Percentiles rank a stretch among this genome's conserved stretches.
phyloP scores from a whole-genome alignment of 2,113 vertebrate species.

The Lampris megalopsis region DNA sequence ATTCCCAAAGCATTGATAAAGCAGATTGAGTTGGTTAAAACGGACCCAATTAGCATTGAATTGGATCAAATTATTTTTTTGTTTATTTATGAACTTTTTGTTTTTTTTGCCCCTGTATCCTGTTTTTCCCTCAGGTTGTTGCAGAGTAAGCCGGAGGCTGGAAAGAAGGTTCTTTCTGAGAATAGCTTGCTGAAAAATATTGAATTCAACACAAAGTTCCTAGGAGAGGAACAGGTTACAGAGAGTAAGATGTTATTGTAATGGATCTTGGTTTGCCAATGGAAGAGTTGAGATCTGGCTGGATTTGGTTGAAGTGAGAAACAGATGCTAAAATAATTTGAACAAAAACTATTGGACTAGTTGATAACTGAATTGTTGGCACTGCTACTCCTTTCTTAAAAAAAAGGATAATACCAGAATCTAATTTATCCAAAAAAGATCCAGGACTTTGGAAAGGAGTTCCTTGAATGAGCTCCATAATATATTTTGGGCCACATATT shows the following conservation, averaged over 20 bases:
- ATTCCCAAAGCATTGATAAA: slow-evolving; percentile 14
- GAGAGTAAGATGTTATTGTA: slow-evolving; percentile 82
- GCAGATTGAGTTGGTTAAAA: slow-evolving; percentile 13
- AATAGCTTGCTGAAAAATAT: slow-evolving; percentile 85
- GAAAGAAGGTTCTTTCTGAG: slow-evolving; percentile 83
- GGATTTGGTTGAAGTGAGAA: too few relatives aligned
- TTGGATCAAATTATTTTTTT: slow-evolving; percentile 17
- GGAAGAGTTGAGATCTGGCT: too few relatives aligned
- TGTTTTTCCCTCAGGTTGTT: slow-evolving; percentile 72
- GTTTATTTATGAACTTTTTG: neutral
- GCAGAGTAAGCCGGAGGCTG: slow-evolving; percentile 77
- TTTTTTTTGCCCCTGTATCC: neutral
- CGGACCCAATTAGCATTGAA: slow-evolving; percentile 2
- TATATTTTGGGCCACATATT: neutral
- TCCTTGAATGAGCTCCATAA: too few relatives aligned
- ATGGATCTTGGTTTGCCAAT: neutral
- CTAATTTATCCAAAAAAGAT: too few relatives aligned
- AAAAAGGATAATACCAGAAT: too few relatives aligned
- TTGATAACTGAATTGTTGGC: too few relatives aligned
- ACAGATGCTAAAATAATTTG: too few relatives aligned
- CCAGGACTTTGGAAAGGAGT: too few relatives aligned
- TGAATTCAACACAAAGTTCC: slow-evolving; percentile 89
- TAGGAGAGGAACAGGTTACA: slow-evolving; percentile 86
- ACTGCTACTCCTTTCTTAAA: too few relatives aligned
- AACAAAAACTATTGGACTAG: too few relatives aligned